Conservation (phyloP, 2,113 vertebrate genomes). For the Nannospalax galili region DNA sequence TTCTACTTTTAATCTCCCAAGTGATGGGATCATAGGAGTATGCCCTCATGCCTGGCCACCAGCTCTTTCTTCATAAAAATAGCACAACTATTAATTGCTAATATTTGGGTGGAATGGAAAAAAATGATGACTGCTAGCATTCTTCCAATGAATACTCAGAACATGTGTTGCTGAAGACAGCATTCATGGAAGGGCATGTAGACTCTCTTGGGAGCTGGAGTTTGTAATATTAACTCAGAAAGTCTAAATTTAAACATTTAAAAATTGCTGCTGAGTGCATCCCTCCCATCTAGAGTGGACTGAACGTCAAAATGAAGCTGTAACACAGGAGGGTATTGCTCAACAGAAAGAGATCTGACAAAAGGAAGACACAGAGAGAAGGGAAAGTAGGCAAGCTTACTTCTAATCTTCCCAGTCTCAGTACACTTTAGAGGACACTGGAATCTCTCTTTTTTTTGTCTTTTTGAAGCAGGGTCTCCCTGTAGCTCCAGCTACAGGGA, state of each 20-base stretch:
- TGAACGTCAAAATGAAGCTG: constrained; percentile 60
- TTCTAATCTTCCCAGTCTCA: neutral
- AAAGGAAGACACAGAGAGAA: constrained; percentile 5
- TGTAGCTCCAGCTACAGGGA: too few relatives aligned
- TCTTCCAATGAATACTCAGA: neutral
- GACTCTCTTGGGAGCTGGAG: neutral
- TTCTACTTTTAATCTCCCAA: neutral
- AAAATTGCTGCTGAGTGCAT: constrained; percentile 31
- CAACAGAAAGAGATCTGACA: constrained; percentile 47
- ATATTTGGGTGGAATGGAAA: neutral
- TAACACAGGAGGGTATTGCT: constrained; percentile 43
- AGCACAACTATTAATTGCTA: neutral
- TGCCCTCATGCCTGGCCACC: neutral
- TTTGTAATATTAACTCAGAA: constrained; percentile 10
- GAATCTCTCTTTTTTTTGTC: neutral
- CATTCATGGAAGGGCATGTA: neutral
- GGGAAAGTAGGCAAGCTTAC: neutral
- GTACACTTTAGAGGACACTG: neutral
- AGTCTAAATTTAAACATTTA: constrained; percentile 51
- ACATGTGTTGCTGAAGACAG: constrained; percentile 9
- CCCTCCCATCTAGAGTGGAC: constrained; percentile 43
- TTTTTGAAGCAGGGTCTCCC: too few relatives aligned
- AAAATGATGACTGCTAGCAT: neutral
- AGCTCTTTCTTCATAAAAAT: constrained; percentile 37
- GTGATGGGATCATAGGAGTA: neutral